Evolutionary conservation across 2,113 vertebrate species (phyloP).

Genomic region (Chloebia gouldiae): DNA sequence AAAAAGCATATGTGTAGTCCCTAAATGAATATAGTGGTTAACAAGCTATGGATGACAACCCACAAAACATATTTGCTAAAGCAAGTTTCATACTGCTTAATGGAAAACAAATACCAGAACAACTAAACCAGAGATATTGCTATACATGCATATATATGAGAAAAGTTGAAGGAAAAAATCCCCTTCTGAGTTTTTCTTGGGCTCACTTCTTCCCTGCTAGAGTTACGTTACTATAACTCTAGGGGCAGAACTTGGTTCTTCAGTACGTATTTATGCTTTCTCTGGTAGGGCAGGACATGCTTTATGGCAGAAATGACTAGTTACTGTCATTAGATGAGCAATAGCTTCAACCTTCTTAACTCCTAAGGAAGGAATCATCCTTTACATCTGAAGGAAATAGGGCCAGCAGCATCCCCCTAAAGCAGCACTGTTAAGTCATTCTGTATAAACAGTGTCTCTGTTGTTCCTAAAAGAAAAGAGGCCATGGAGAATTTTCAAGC

Average conservation of each 20-base stretch:
- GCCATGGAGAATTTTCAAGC: neutral
- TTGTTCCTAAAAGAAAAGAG: neutral
- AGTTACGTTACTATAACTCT: neutral
- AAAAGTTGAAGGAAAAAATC: neutral
- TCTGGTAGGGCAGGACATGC: neutral
- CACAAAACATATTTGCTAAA: slow-evolving; percentile 54
- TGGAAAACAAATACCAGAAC: slow-evolving; percentile 48
- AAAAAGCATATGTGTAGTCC: slow-evolving; percentile 45
- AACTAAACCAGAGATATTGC: neutral
- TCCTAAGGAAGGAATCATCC: neutral
- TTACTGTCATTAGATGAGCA: neutral
- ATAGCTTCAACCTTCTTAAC: neutral
- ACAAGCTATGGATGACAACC: slow-evolving; percentile 56
- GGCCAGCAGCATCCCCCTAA: neutral
- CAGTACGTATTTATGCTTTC: neutral
- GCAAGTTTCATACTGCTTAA: slow-evolving; percentile 43
- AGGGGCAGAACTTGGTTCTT: neutral
- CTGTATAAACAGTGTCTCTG: neutral
- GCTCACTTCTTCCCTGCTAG: fast-evolving
- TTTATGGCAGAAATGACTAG: neutral
- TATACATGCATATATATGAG: neutral
- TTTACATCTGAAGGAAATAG: neutral
- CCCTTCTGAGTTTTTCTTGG: neutral
- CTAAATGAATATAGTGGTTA: slow-evolving; percentile 56
- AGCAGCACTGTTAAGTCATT: neutral